Evolutionary conservation across 2,113 vertebrate species (phyloP), one percentile per base, ranked within the genome.

Genomic region (Psephotus haematonotus): DNA sequence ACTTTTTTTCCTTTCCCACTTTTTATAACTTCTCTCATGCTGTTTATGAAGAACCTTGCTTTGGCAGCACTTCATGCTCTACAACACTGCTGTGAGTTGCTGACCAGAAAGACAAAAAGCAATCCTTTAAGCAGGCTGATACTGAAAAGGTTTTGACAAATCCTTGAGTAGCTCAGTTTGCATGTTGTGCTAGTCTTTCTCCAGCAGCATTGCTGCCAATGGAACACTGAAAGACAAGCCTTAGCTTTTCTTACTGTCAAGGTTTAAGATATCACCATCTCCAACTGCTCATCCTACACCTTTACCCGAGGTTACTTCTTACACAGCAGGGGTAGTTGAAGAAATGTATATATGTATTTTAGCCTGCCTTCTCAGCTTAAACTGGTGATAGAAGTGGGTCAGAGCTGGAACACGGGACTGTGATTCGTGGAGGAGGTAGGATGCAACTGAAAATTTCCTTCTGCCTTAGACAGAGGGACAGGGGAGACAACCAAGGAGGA

Each of bases 261-360:
- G 28, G 13, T n/a, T 70, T 75, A 82, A 41, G 37, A 15, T n/a
- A 46, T 6, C 53, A 53, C 4, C 35, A 35, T 15, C 2, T 15
- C 4, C 0, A 0, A 5, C 1, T 41, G 5, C 33, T 55, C 55
- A 46, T 37, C 50, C n/a, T 65, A 14, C 1, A 0, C 17, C 25
- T 71, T 65, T 57, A 52, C 25, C 27, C 41, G 35, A 71, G 25
- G 25, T 82, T 67, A 41, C 43, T 50, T 85, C 39, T 39, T 13
- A 44, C 14, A 50, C 8, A 78, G 25, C 7, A 29, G 29, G 11
- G 11, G 20, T 27, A 16, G 17, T 1, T 68, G 53, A 79, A 82
- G 43, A 82, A 60, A 69, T 1, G 0, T 23, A 7, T 25, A 11
- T 8, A 7, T 7, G 13, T 65, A 29, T 75, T 9, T 57, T 19